Evolutionary conservation across 1,140 invertebrate genomes (phyloP).

Genomic region (Drosophila suzukii): DNA sequence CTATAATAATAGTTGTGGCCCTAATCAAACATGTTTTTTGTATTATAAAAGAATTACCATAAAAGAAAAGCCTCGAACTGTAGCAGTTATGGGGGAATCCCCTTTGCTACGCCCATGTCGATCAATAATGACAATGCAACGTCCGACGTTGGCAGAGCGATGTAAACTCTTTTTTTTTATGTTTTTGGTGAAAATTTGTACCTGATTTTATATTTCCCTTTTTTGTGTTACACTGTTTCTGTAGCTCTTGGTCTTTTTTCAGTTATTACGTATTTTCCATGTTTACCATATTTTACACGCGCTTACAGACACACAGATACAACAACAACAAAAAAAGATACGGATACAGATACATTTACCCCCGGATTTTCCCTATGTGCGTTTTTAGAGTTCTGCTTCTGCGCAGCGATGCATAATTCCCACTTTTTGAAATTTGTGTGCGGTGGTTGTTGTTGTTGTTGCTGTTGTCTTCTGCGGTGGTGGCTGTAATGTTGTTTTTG

Average conservation of each 20-base stretch:
- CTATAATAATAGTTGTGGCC: no score
- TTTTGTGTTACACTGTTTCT: constrained; percentile 71
- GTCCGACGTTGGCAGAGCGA: constrained; percentile 49
- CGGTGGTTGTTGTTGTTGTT: constrained; percentile 33
- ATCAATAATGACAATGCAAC: constrained; percentile 48
- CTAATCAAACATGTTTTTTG: no score
- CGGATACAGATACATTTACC: constrained; percentile 5
- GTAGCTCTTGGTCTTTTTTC: constrained; percentile 38
- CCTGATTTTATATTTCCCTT: constrained; percentile 81
- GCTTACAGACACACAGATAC: constrained; percentile 62
- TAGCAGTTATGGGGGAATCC: background rate
- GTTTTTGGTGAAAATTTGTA: constrained; percentile 77
- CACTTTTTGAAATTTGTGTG: constrained; percentile 64
- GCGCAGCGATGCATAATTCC: constrained; percentile 82
- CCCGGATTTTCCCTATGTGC: constrained; percentile 22
- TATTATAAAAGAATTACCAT: no score
- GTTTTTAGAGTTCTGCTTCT: constrained; percentile 68
- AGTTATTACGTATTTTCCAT: constrained; percentile 81
- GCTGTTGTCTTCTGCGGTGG: constrained; percentile 22
- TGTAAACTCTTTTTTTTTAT: constrained; percentile 66
- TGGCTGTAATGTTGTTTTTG: constrained; percentile 12
- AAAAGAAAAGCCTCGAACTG: background rate
- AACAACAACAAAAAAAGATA: constrained; percentile 11
- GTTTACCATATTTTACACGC: constrained; percentile 82
- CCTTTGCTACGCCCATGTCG: constrained; percentile 1